Base-by-base conservation (phyloP, 23 tunicate species). In the Trididemnum nubilum region DNA sequence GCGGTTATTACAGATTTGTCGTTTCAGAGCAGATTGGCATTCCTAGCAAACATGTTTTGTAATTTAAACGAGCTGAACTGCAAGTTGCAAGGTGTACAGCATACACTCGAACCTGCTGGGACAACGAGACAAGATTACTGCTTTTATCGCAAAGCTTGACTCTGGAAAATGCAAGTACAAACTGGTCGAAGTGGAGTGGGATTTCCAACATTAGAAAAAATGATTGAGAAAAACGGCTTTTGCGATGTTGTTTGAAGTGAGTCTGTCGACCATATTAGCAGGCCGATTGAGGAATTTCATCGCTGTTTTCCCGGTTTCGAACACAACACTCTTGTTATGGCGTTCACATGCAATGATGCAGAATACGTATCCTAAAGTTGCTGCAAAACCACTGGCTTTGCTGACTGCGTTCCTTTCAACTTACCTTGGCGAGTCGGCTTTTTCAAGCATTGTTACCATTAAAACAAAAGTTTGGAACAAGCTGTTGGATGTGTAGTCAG, bases 1-100 rank as follows among this genome's bases (percentile, higher is more conserved):
- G 18, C 72, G 35, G 73, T 28, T 54, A 67, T 67, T 33, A 30
- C 74, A 5, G 74, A 67, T 67, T 12, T n/a, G n/a, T 30, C 4
- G 38, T 67, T 67, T 33, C 74, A 67, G n/a, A 67, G 4, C 38
- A 67, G 74, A 4, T 67, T 83, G 87, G 81, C 86, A 34, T 82
- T 82, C 80, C 40, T 82, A 82, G 86, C 86, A 76, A 65, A 82
- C 86, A 72, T 44, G 79, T 82, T 71, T 82, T 71, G 36, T 82
- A 80, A 82, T 51, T 82, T 82, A 66, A 72, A 82, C 80, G 80
- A 72, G 22, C 40, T 82, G 51, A 82, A 82, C 66, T 80, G 80
- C 79, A 72, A 82, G 80, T 82, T 83, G 75, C 87, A 83, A 83
- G 87, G 87, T 63, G 81, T 54, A 3, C n/a, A 82, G 87, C 34